Evolutionary conservation across 2,888 invertebrate species (phyloP), one percentile per base, ranked within the genome.

Genomic region (Leptinotarsa haldemani): DNA sequence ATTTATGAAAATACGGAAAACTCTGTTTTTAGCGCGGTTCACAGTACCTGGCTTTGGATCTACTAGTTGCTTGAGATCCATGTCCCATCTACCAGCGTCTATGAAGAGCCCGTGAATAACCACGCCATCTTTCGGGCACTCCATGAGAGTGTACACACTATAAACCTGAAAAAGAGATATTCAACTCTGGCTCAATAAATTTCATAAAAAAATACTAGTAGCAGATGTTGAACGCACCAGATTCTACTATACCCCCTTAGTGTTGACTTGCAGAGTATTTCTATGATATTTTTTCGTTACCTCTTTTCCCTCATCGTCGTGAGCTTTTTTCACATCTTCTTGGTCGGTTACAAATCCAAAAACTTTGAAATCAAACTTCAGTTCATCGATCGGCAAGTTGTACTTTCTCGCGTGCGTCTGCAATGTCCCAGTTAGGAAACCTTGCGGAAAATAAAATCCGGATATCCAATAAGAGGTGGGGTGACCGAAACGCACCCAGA

Each of bases 361-460:
- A 20, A 95, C 90, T n/a, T 88, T 85, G 85, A 96, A 97, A 86
- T 97, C 95, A 85, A 96, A 94, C 85, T 93, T 91, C 4, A 95
- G 88, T 66, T 92, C 91, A 87, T 98, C 97, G 68, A 98, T 97
- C 1, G 97, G 96, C 58, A 96, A 90, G 70, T 93, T 91, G 83
- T 95, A 94, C 80, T 94, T 94, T 65, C 97, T 90, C 5, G 97
- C 96, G 87, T 93, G 94, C 7, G 97, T 95, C 88, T 98, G 97
- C 82, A 97, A 89, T 65, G 95, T 92, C 46, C 96, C 97, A 0
- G 97, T 97, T 71, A 98, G 90, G 86, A 97, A 94, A 7, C 97
- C 96, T 89, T 97, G 97, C 0, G 97, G 97, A 86, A 97, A 97
- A 88, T 95, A 97, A 83, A 97, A 92, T 0, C 97, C 98, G 70